These are phyloP conservation scores for Aricia agestis DNA, from an alignment of 1,140 invertebrate species.

Conservation along the genomic window DNA sequence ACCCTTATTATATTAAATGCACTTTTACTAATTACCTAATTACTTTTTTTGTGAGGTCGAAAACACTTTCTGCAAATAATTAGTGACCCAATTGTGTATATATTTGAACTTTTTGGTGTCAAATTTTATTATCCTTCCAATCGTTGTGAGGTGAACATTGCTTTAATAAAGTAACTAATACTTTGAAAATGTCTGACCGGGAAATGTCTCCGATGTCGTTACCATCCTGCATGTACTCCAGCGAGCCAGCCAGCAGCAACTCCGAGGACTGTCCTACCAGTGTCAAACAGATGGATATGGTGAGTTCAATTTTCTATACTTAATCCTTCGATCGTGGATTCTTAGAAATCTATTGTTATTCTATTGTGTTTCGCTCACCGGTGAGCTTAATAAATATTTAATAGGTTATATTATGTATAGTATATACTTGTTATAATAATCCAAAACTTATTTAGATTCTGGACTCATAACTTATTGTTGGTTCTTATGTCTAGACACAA, in stretches of 20 bases:
- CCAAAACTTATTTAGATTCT: too few relatives aligned
- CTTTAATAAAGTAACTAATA: neutral
- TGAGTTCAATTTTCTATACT: neutral
- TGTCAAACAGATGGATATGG: neutral
- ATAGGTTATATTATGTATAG: too few relatives aligned
- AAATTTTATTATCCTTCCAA: conserved; percentile 3
- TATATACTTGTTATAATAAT: too few relatives aligned
- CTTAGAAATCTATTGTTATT: too few relatives aligned
- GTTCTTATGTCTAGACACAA: too few relatives aligned
- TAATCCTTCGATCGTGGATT: too few relatives aligned
- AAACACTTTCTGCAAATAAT: conserved; percentile 15
- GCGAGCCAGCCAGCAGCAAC: conserved; percentile 2
- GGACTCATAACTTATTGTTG: too few relatives aligned
- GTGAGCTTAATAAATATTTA: too few relatives aligned
- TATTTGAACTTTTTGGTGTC: neutral
- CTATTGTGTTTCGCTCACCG: too few relatives aligned
- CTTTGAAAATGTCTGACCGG: neutral
- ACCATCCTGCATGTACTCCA: conserved; percentile 3
- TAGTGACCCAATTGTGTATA: conserved; percentile 11
- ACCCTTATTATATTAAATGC: neutral
- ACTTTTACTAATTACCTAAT: conserved; percentile 1
- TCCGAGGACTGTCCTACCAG: neutral
- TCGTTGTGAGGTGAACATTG: neutral
- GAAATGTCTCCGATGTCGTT: neutral
- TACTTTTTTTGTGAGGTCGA: conserved; percentile 1